Base-by-base conservation (phyloP, 2,113 vertebrate species). In the Pteropus alecto region DNA sequence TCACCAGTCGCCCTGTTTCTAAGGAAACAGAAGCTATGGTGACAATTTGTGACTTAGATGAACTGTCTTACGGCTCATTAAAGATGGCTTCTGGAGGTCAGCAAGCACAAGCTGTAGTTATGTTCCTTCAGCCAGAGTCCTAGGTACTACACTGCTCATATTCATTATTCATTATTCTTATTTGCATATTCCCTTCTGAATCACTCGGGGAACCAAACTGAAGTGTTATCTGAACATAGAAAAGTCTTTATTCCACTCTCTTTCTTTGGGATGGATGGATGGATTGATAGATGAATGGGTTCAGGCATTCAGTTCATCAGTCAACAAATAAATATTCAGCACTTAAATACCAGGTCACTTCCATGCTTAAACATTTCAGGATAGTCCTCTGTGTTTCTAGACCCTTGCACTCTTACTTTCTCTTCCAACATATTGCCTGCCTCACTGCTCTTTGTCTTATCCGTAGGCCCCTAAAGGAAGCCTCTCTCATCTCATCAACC, bases 1-100 rank as follows among this genome's bases (percentile, higher is more conserved):
- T 97, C 65, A 86, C 94, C 58, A 87, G 89, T 97, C 94, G 77
- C 86, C 82, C 91, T 90, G 97, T 98, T 97, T 97, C 97, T 95
- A 98, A 58, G 95, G 97, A 94, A 97, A 98, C 97, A 79, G 95
- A 94, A 96, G 86, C 89, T 94, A 65, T 87, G 58, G 95, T 92
- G 94, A 95, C 90, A 96, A 71, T 94, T 94, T 58, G 58, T 97
- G 96, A 97, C 96, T 97, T 94, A 94, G 95, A 93, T 93, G 73
- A 97, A 97, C 96, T 89, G 77, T 94, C 73, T 97, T 79, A 46
- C 38, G 56, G 95, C 92, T 98, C 84, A 22, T 90, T 82, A 90
- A 88, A 84, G 67, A 93, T 70, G 60, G 89, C 58, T 74, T 93
- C 82, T 79, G 86, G 84, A 71, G 95, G 93, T 97, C 97, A 94